Evolutionary conservation across 2,113 vertebrate genomes (phyloP).

Genomic region (Melanostigma gelatinosum): DNA sequence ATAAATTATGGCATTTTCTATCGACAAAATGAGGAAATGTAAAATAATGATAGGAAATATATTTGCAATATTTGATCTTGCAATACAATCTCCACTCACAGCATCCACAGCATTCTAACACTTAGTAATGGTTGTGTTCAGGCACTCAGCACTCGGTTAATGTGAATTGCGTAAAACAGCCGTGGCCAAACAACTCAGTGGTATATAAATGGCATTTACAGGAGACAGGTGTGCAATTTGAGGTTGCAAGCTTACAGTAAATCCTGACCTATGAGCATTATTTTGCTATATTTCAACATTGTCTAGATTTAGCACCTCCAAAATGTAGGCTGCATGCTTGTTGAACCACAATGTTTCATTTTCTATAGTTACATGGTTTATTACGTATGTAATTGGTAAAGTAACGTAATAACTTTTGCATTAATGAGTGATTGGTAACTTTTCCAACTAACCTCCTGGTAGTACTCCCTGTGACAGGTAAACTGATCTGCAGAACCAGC

Average conservation of each 20-base stretch:
- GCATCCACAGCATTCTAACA: not conserved
- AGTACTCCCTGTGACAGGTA: not conserved
- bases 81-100: not conserved
- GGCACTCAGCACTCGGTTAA: not conserved
- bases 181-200: not conserved
- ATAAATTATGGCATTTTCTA: not conserved
- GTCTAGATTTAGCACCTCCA: not conserved
- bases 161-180: not conserved
- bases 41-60: not conserved
- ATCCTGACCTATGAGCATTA: not conserved
- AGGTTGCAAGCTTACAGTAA: conserved; percentile 1
- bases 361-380: not conserved
- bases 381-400: not conserved
- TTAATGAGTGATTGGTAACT: not conserved
- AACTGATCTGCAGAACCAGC: conserved; percentile 6
- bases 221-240: not conserved
- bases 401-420: not conserved
- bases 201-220: not conserved
- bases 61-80: not conserved
- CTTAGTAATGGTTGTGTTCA: not conserved
- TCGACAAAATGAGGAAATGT: not conserved
- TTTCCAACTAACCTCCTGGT: not conserved
- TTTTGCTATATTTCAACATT: not conserved
- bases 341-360: not conserved
- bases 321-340: not conserved